Evolutionary conservation across 2,888 invertebrate species (phyloP), one percentile per base, ranked within the genome.

Genomic region (Cephus runcator): DNA sequence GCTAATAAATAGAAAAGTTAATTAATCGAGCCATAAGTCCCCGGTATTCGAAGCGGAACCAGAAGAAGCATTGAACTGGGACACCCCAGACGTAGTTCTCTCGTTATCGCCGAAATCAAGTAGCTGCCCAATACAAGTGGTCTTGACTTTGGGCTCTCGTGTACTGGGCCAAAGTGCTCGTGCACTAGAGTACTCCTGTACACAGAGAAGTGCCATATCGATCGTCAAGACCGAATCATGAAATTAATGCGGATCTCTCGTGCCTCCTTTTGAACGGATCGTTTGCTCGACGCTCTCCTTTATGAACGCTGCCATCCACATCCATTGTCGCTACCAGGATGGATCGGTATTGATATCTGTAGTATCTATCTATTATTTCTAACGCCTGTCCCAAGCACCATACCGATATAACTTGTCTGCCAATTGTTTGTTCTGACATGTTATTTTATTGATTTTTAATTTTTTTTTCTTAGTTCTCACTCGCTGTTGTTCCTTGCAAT

Each of bases 171-270:
- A 15, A 56, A 15, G 56, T 56, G 9, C 56, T 56, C 23, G 23
- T 56, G 56, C 56, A 56, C 23, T 56, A 56, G 9, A 56, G 9
- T 56, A 56, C 56, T 56, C 15, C 9, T 56, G 23, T 56, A 56
- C 56, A 56, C 9, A 9, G 56, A 23, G 23, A 9, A 56, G 56
- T 56, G 2, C 56, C 56, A 34, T 69, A 75, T 75, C 79, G 68
- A 75, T 77, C 78, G 76, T 78, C 75, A 56, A 71, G 34, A 40
- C 34, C 73, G 77, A 80, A 77, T 73, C 73, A 68, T 69, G 40
- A 76, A 78, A 75, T 81, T 74, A 81, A 79, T 77, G 75, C 30
- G 74, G 73, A 56, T 75, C 73, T 73, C 73, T 73, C 12, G 79
- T 56, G 9, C 56, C 56, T 9, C 56, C 56, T 56, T 56, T 56